phyloP scores from a whole-genome alignment of 2,797 vertebrate genomes.

The Kryptolebias ocellatus region DNA sequence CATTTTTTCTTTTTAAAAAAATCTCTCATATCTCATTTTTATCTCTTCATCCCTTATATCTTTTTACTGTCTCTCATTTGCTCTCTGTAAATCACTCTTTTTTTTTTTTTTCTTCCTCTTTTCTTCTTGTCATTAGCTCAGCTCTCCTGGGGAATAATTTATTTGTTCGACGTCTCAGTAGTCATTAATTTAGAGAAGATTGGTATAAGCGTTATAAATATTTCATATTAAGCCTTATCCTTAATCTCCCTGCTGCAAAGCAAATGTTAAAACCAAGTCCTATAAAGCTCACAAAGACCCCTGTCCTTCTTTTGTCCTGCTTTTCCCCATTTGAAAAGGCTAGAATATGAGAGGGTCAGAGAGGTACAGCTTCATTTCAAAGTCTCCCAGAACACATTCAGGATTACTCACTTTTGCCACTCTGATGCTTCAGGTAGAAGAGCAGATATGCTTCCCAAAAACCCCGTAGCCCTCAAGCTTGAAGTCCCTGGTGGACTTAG shows the following conservation, averaged over 20 bases:
- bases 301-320: constrained; percentile 15
- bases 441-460: constrained; percentile 22
- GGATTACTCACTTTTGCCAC: constrained; percentile 40
- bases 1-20: constrained; percentile 27
- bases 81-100: constrained; percentile 21
- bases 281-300: constrained; percentile 42
- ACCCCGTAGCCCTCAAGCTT: constrained; percentile 35
- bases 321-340: constrained; percentile 51
- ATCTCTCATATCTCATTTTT: constrained; percentile 15
- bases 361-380: constrained; percentile 66
- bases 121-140: constrained; percentile 26
- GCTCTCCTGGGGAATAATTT: constrained; percentile 74
- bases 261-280: constrained; percentile 57
- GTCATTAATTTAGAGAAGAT: constrained; percentile 63
- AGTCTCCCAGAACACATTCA: constrained; percentile 40
- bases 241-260: constrained; percentile 63
- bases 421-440: background rate
- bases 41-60: constrained; percentile 21
- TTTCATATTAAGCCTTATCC: constrained; percentile 74
- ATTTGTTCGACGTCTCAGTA: constrained; percentile 68
- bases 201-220: constrained; percentile 74
- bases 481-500: constrained; percentile 45
- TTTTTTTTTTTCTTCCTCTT: constrained; percentile 20
- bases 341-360: constrained; percentile 45
- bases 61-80: constrained; percentile 33